These are phyloP conservation scores for Clunio marinus DNA, from an alignment of 2,888 invertebrate genomes.

Conservation along the genomic window DNA sequence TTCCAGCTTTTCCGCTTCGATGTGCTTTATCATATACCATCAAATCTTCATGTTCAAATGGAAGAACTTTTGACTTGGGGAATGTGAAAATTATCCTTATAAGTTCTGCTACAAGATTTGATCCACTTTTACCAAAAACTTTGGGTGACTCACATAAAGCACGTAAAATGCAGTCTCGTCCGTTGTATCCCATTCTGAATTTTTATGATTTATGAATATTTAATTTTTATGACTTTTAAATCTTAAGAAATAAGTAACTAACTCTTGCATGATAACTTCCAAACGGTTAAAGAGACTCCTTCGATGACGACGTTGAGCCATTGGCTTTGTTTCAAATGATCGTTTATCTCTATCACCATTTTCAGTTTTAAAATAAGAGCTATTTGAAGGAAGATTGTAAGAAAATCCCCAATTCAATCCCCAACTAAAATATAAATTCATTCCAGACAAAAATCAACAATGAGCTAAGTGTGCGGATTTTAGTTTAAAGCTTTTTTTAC, in stretches of 20 bases:
- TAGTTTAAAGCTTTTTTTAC: neutral
- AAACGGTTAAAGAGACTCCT: conserved; percentile 65
- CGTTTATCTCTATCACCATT: conserved; percentile 47
- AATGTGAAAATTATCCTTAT: conserved; percentile 63
- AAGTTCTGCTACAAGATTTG: conserved; percentile 65
- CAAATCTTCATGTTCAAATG: conserved; percentile 62
- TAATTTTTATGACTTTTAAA: conserved; percentile 11
- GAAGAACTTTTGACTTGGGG: conserved; percentile 60
- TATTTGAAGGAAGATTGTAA: conserved; percentile 55
- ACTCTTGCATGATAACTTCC: conserved; percentile 67
- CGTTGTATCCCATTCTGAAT: conserved; percentile 71
- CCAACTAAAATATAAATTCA: conserved; percentile 57
- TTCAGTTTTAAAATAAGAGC: conserved; percentile 8
- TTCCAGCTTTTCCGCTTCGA: conserved; percentile 51
- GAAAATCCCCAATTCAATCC: conserved; percentile 69
- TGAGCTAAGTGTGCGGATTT: neutral
- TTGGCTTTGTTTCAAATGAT: conserved; percentile 48
- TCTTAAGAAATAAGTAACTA: conserved; percentile 45
- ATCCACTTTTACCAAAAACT: conserved; percentile 58
- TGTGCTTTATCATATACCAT: conserved; percentile 64
- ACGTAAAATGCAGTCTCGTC: conserved; percentile 64
- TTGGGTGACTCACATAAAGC: conserved; percentile 70
- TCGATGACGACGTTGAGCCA: conserved; percentile 58
- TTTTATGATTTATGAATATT: conserved; percentile 9
- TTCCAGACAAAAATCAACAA: conserved; percentile 23